Conservation (phyloP, 2,888 invertebrate genomes). For the Pharmacophagus antenor region DNA sequence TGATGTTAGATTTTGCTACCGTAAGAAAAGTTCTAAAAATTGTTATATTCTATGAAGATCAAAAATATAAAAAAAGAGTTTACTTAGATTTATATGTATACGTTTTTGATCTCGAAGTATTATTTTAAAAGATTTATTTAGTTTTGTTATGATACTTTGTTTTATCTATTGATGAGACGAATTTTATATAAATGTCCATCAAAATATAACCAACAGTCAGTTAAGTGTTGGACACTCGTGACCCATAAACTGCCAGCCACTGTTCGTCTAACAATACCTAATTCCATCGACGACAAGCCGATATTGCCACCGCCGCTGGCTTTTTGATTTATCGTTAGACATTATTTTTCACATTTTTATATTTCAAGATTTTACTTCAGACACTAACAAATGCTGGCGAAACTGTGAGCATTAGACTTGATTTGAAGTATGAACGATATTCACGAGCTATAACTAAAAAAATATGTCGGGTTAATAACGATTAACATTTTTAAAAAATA, state of each 20-base stretch:
- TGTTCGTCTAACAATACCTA: conserved; percentile 52
- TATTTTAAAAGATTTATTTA: background rate
- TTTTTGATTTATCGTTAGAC: conserved; percentile 64
- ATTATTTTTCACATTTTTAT: conserved; percentile 43
- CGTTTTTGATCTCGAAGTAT: no score
- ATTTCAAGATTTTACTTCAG: conserved; percentile 7
- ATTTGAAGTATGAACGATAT: background rate
- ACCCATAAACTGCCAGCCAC: conserved; percentile 46
- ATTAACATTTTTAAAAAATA: no score
- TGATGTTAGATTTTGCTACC: conserved; percentile 4
- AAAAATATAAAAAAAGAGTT: no score
- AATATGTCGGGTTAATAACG: no score
- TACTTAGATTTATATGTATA: no score
- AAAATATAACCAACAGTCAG: conserved; percentile 13
- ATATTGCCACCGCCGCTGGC: conserved; percentile 49
- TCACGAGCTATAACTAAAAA: background rate
- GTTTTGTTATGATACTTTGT: background rate
- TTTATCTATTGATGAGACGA: background rate
- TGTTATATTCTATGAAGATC: no score
- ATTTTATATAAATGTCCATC: background rate
- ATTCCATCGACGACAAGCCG: conserved; percentile 57
- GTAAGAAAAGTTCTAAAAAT: no score
- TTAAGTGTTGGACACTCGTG: conserved; percentile 37
- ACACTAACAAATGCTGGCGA: conserved; percentile 10
- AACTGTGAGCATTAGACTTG: background rate